Conservation (phyloP, 2,888 invertebrate species). For the Buathra laborator region DNA sequence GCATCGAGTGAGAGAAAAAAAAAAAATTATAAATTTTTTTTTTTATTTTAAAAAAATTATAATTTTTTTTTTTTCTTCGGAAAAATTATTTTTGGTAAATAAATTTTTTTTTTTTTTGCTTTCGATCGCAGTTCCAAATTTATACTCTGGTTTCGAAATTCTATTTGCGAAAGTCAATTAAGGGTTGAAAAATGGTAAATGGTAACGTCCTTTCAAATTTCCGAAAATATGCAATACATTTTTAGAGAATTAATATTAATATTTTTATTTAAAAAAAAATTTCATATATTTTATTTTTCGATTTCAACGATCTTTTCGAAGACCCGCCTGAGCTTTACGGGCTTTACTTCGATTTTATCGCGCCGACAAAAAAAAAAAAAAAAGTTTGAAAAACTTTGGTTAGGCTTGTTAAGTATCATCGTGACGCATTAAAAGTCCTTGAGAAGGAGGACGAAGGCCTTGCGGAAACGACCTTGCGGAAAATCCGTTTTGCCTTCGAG, state of each 20-base stretch:
- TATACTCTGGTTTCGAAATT: too few species aligned
- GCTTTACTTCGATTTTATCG: not conserved
- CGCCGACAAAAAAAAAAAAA: not conserved
- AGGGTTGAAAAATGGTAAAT: too few species aligned
- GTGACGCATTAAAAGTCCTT: slow-evolving; percentile 4
- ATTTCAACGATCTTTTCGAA: not conserved
- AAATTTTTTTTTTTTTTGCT: too few species aligned
- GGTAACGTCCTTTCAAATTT: too few species aligned
- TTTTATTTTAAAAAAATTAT: not conserved
- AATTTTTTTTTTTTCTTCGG: not conserved
- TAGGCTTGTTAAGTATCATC: not conserved
- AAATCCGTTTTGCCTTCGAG: slow-evolving; percentile 13
- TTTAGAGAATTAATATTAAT: not conserved
- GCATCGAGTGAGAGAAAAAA: not conserved
- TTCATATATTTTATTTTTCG: not conserved
- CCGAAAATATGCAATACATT: too few species aligned
- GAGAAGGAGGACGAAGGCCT: slow-evolving; percentile 19
- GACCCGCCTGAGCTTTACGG: too few species aligned
- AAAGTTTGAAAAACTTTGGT: not conserved
- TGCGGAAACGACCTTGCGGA: slow-evolving; percentile 24
- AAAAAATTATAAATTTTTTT: not conserved
- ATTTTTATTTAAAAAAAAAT: not conserved
- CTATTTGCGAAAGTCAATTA: too few species aligned
- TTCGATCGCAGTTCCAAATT: too few species aligned
- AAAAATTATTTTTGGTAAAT: not conserved